Percentiles rank a stretch among this genome's conserved stretches.
These are phyloP conservation scores for Episyrphus balteatus DNA, from an alignment of 1,140 invertebrate species.

Conservation along the genomic window DNA sequence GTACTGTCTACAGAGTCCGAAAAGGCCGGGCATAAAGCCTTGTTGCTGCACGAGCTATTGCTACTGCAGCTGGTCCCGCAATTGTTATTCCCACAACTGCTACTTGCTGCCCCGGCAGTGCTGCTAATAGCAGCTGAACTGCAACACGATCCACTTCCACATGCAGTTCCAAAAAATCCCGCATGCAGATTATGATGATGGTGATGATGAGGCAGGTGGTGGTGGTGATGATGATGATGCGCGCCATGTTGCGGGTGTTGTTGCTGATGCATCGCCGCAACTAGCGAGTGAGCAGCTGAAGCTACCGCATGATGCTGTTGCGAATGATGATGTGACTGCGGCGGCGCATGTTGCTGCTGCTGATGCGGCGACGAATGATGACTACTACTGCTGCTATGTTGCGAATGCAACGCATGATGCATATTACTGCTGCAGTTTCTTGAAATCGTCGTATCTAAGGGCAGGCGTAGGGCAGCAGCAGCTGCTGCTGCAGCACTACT, in stretches of 20 bases:
- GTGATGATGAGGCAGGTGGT: neutral
- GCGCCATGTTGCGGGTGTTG: neutral
- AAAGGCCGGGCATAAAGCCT: too few relatives aligned
- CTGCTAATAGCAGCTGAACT: neutral
- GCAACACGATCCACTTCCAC: neutral
- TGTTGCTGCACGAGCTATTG: neutral
- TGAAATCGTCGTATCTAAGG: conserved; percentile 3
- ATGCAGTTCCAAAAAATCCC: neutral
- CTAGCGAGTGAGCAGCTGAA: neutral
- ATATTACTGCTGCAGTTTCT: neutral
- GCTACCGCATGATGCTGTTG: neutral
- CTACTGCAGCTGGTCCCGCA: neutral
- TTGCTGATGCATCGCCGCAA: neutral
- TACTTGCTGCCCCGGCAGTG: neutral
- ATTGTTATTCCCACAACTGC: neutral
- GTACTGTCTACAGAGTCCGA: conserved; percentile 6
- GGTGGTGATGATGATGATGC: too few relatives aligned
- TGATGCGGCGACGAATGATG: neutral
- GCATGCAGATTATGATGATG: neutral
- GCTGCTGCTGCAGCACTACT: neutral
- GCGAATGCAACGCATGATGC: neutral
- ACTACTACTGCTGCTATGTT: neutral
- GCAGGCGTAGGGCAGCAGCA: neutral
- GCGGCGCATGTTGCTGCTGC: neutral
- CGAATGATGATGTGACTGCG: neutral